phyloP scores from a whole-genome alignment of 2,797 vertebrate species.

The Crax fasciolata region DNA sequence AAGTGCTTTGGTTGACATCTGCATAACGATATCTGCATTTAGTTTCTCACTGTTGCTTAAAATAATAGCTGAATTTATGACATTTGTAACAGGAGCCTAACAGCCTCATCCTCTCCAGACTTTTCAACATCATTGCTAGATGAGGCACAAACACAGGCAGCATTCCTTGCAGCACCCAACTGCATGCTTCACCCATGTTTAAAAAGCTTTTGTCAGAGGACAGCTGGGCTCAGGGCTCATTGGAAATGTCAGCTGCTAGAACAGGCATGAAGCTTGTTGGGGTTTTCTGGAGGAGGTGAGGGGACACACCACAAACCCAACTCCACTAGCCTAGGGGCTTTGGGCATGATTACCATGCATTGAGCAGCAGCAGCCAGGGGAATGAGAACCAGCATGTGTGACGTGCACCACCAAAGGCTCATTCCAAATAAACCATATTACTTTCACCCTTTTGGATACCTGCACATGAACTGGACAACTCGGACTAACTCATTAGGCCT shows the following conservation, averaged over 20 bases:
- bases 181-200: background rate
- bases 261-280: background rate
- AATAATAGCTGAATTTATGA: background rate
- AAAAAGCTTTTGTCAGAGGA: background rate
- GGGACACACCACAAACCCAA: background rate
- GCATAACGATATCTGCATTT: background rate
- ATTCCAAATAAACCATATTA: background rate
- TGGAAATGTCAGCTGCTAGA: background rate
- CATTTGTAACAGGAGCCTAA: background rate
- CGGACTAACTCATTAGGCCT: background rate
- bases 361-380: background rate
- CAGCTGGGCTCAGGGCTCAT: background rate
- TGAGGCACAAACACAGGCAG: rapidly evolving
- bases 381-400: rapidly evolving
- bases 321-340: background rate
- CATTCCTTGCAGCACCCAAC: background rate
- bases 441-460: background rate
- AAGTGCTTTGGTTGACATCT: background rate
- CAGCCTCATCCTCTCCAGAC: background rate
- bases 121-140: background rate
- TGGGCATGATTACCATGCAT: background rate
- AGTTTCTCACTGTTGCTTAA: background rate
- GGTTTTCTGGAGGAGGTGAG: background rate
- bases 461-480: background rate
- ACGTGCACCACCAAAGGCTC: rapidly evolving